These are phyloP conservation scores for Glossophaga mutica DNA, from an alignment of 2,797 vertebrate genomes.

Conservation along the genomic window DNA sequence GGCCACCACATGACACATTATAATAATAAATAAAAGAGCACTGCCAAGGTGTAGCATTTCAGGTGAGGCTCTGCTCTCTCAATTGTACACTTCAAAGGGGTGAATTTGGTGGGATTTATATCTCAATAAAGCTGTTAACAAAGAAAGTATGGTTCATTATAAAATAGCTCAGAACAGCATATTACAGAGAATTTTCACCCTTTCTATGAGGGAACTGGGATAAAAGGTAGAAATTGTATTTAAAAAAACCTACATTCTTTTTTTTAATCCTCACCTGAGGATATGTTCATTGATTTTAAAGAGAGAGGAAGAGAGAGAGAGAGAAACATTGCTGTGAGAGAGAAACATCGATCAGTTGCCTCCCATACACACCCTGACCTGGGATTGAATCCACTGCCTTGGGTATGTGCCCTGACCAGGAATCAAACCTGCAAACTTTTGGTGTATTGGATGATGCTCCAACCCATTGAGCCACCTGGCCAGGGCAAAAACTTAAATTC, in stretches of 20 bases:
- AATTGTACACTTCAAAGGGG: neutral
- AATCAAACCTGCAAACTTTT: neutral
- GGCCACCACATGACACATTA: fast-evolving
- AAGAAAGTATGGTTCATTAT: neutral
- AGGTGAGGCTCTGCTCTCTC: neutral
- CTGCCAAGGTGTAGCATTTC: neutral
- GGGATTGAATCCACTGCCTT: neutral
- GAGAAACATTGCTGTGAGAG: neutral
- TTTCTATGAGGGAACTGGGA: neutral
- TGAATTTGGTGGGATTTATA: neutral
- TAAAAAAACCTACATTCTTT: neutral
- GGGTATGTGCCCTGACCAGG: neutral
- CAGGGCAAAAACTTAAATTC: neutral
- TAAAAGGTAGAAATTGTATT: neutral
- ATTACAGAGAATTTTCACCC: neutral
- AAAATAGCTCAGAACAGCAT: neutral
- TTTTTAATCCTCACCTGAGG: neutral
- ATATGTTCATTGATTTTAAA: neutral
- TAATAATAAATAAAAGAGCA: neutral
- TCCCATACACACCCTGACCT: neutral
- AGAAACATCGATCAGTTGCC: neutral
- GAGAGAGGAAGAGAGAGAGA: neutral
- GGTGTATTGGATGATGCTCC: neutral
- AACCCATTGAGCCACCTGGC: neutral
- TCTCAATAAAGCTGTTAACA: neutral